Evolutionary conservation across 2,888 invertebrate species (phyloP), one percentile per base, ranked within the genome.

Genomic region (Folsomia candida): DNA sequence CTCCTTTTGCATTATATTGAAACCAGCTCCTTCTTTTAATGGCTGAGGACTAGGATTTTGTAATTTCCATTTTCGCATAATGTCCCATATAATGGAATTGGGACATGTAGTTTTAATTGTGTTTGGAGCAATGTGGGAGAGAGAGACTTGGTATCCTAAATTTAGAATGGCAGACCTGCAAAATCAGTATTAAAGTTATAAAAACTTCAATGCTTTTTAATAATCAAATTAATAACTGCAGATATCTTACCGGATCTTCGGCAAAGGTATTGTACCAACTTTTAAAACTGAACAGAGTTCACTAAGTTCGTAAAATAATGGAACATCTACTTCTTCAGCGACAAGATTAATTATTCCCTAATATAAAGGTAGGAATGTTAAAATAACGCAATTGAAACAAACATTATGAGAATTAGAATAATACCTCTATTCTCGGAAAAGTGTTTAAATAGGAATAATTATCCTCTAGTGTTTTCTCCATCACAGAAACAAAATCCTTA

Each of bases 61-160:
- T 78, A 68, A 74, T 51, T 88, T 89, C 94, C 94, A 95, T 60
- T 88, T 87, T 72, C 94, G 86, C 79, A 97, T 86, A 68, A 97
- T 88, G 83, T 97, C 97, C 98, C 98, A 99, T 22, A 99, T 81
- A 11, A 96, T 86, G 1, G 85, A 83, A 51, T 89, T 84, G 0
- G 99, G 95, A 2, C 98, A 98, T 82, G 92, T 86, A 0, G 98
- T 98, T 85, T 99, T 99, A 25, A 98, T 85, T 0, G 96, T 94
- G 77, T 89, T 88, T 81, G 91, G 92, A 75, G 88, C 88, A 69
- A 93, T 91, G 85, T 99, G 99, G 0, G 97, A 94, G 80, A 89
- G 90, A 0, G 97, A 97, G 1, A 98, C 97, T 80, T 88, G 86
- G 83, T 92, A 94, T 0, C 97, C 97, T 0, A 91, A 92, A 84